Evolutionary conservation across 2,888 invertebrate species (phyloP).

Genomic region (Carcina quercana): DNA sequence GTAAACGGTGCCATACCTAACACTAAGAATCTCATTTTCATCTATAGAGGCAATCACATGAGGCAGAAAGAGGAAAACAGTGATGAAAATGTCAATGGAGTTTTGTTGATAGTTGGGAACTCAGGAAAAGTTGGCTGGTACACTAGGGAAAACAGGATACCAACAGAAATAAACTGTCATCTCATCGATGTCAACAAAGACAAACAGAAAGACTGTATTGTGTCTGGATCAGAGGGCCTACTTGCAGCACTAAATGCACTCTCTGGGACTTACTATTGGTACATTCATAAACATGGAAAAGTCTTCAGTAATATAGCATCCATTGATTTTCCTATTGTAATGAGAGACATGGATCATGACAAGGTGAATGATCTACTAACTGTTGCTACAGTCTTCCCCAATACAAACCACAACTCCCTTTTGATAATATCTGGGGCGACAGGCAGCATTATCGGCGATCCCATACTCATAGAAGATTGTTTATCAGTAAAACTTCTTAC

Average conservation of each 20-base stretch:
- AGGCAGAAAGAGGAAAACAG: slow-evolving; percentile 61
- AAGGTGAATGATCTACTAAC: slow-evolving; percentile 80
- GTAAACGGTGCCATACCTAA: slow-evolving; percentile 78
- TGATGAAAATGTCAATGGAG: slow-evolving; percentile 75
- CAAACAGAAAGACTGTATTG: slow-evolving; percentile 82
- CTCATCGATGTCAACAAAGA: slow-evolving; percentile 82
- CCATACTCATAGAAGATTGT: slow-evolving; percentile 75
- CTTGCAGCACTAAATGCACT: slow-evolving; percentile 67
- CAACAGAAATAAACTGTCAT: slow-evolving; percentile 82
- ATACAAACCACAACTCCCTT: slow-evolving; percentile 73
- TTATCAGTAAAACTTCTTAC: slow-evolving; percentile 72
- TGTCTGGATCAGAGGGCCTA: slow-evolving; percentile 80
- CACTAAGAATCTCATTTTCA: slow-evolving; percentile 81
- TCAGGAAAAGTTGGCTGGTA: slow-evolving; percentile 85
- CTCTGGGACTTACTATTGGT: slow-evolving; percentile 74
- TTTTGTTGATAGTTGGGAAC: slow-evolving; percentile 79
- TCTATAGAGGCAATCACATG: slow-evolving; percentile 81
- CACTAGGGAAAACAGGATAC: slow-evolving; percentile 79
- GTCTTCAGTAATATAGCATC: slow-evolving; percentile 68
- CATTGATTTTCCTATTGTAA: slow-evolving; percentile 79
- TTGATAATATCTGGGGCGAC: slow-evolving; percentile 81
- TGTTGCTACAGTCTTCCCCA: slow-evolving; percentile 67
- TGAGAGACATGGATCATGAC: slow-evolving; percentile 84
- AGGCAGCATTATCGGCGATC: slow-evolving; percentile 79
- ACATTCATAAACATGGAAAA: slow-evolving; percentile 71